Percentiles rank a stretch among this genome's conserved stretches.
These are phyloP conservation scores for Drosophila pseudotakahashii DNA, from an alignment of 2,888 invertebrate genomes.

Conservation along the genomic window DNA sequence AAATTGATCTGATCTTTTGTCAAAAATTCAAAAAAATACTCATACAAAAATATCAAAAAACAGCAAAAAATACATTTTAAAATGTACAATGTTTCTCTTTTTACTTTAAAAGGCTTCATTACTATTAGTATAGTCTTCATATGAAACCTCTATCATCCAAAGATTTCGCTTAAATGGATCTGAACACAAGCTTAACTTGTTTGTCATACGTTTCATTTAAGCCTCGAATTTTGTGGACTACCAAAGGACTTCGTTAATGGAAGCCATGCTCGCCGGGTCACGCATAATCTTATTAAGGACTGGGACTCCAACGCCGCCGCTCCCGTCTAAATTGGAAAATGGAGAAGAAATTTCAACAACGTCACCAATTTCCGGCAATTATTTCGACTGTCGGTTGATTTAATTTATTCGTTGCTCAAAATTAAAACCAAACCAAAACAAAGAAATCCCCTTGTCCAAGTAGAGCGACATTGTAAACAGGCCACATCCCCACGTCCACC, in stretches of 20 bases:
- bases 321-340: conserved; percentile 5
- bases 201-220: conserved; percentile 27
- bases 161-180: background rate
- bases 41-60: too few species aligned
- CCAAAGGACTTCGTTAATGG: conserved; percentile 23
- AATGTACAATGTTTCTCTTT: too few species aligned
- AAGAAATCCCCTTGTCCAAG: conserved; percentile 78
- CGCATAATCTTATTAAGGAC: conserved; percentile 42
- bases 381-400: conserved; percentile 78
- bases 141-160: too few species aligned
- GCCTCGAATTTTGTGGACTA: conserved; percentile 6
- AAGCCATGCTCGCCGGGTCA: conserved; percentile 31
- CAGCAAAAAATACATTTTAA: too few species aligned
- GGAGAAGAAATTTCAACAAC: conserved; percentile 44
- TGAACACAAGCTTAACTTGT: conserved; percentile 21
- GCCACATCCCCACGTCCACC: conserved; percentile 39
- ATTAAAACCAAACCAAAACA: conserved; percentile 72
- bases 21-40: too few species aligned
- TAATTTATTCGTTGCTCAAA: conserved; percentile 77
- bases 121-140: too few species aligned
- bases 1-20: too few species aligned
- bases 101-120: too few species aligned
- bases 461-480: conserved; percentile 62
- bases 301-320: conserved; percentile 13
- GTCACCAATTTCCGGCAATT: conserved; percentile 77